A percentile compares a stretch with the other conserved stretches of the same genome.
Evolutionary conservation across 1,140 invertebrate species (phyloP).

Genomic region (Drosophila pandora): DNA sequence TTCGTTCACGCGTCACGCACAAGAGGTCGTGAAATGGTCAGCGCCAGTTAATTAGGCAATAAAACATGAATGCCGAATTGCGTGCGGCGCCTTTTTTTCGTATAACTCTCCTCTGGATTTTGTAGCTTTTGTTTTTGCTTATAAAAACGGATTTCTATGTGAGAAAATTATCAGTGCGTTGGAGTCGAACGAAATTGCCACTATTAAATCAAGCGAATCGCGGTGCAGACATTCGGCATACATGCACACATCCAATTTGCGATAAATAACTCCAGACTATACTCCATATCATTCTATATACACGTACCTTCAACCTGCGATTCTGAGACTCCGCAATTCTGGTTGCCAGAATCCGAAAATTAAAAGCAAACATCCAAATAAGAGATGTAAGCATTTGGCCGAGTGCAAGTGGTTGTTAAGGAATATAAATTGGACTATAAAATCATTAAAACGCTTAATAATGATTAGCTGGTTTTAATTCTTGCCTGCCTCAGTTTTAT

Average conservation of each 20-base stretch:
- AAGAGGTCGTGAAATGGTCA: slow-evolving; percentile 49
- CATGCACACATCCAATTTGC: slow-evolving; percentile 41
- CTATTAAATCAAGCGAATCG: slow-evolving; percentile 75
- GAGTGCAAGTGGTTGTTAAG: slow-evolving; percentile 68
- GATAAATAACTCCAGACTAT: slow-evolving; percentile 35
- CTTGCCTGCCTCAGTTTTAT: slow-evolving; percentile 50
- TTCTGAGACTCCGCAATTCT: slow-evolving; percentile 31
- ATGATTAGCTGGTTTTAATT: slow-evolving; percentile 66
- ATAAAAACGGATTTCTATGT: slow-evolving; percentile 73
- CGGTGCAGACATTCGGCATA: slow-evolving; percentile 22
- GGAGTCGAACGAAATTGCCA: slow-evolving; percentile 80
- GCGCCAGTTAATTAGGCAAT: slow-evolving; percentile 67
- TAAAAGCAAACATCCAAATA: slow-evolving; percentile 74
- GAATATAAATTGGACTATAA: slow-evolving; percentile 82
- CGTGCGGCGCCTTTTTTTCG: slow-evolving; percentile 74
- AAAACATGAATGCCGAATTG: slow-evolving; percentile 80
- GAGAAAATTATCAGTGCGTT: slow-evolving; percentile 83
- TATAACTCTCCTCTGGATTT: background rate
- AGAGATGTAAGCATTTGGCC: slow-evolving; percentile 55
- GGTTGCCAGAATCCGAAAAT: slow-evolving; percentile 61
- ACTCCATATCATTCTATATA: background rate
- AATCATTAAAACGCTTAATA: slow-evolving; percentile 78
- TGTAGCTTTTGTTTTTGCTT: slow-evolving; percentile 49
- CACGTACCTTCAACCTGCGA: background rate
- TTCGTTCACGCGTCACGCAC: slow-evolving; percentile 49